Base-by-base conservation (phyloP, 2,888 invertebrate genomes). In the Acholoe squamosa region DNA sequence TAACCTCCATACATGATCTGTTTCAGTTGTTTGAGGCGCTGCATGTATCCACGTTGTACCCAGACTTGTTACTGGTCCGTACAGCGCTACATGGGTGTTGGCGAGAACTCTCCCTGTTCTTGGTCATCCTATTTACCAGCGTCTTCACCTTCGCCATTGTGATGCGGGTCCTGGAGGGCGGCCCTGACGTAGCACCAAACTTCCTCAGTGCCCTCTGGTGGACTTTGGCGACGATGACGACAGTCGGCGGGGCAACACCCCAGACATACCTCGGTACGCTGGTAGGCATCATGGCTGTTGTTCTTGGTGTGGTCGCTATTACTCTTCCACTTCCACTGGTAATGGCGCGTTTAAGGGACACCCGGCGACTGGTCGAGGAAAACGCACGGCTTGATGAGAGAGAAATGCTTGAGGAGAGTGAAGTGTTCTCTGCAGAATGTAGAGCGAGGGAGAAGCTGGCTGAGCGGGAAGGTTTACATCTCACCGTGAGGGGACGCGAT, bases 181-280 rank as follows among this genome's bases (percentile, higher is more conserved):
- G 86, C 0, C 56, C 86, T 5, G 86, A 86, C 0, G 31, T 56
- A 0, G 33, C 33, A 0, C 86, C 86, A 0, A 33, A 56, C 54
- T 52, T 86, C 86, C 86, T 86, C 12, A 12, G 86, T 31, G 86
- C 86, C 86, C 14, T 86, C 86, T 86, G 86, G 86, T 86, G 86
- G 86, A 1, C 86, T 12, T 28, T 86, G 25, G 86, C 52, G 3
- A 86, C 86, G 22, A 86, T 86, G 86, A 86, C 86, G 3, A 86
- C 86, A 3, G 86, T 86, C 16, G 86, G 86, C 10, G 84, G 51
- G 0, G 86, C 22, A 1, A 14, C 52, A 28, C 86, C 86, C 0
- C 86, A 28, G 25, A 54, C 25, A 25, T 3, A 10, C 54, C 16
- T 54, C 5, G 86, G 86, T 0, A 54, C 54, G 31, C 19, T 54